Base-by-base conservation (phyloP, 2,113 vertebrate species). In the Perca schrenkii region DNA sequence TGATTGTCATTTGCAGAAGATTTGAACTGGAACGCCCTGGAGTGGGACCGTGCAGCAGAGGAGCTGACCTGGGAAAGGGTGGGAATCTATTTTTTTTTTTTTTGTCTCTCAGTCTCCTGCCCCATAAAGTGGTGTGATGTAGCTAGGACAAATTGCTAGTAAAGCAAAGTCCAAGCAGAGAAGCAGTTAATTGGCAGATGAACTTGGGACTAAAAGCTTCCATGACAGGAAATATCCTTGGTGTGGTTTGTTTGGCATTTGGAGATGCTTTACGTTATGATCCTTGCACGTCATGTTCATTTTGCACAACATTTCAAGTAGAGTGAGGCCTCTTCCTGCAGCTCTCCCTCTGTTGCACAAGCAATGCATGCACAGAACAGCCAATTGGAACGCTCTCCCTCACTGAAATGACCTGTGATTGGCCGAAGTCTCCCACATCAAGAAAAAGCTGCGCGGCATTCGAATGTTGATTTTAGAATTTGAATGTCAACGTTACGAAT, bases 1-100 rank as follows among this genome's bases (percentile, higher is more conserved):
- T 94, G 1, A 86, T 62, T 71, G 6, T 72, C 13, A 81, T 91
- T 53, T 92, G 64, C 78, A 98, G 97, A 98, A 92, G 98, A 99
- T 90, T 96, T 99, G 96, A 99, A 99, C 95, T 99, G 98, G 98
- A 99, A 99, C 70, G 98, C 97, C 40, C 86, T 99, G 91, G 98
- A 99, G 82, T 99, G 98, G 98, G 98, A 99, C 87, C 96, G 98
- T 87, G 98, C 97, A 83, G 98, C 98, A 49, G 98, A 99, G 91
- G 98, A 99, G 62, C 96, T 99, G 67, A 99, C 98, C 3, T 99
- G 98, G 98, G 98, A 99, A 84, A 94, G 97, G 94, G 97, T 97
- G 46, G 94, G 97, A 93, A 90, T 89, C 75, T 46, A 2, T 63
- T 19, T 25, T 25, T 28, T 34, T 5, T 34, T 34, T 81, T 50